phyloP scores from a whole-genome alignment of 2,113 vertebrate genomes.

The Rattus rattus region DNA sequence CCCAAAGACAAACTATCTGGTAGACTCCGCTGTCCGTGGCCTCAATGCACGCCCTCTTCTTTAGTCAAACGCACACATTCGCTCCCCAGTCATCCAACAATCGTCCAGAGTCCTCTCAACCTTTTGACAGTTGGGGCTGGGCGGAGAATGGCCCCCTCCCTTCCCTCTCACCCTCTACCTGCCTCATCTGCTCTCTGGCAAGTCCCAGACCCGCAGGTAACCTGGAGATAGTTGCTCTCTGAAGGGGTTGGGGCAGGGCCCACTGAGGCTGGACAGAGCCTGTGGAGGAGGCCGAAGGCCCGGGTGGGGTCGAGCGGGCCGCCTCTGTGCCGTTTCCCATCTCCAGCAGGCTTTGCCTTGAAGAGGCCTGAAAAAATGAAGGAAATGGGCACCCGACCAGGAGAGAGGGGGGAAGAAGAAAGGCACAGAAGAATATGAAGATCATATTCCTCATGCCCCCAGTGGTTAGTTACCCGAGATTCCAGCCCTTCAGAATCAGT shows the following conservation, averaged over 20 bases:
- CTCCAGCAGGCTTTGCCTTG: neutral
- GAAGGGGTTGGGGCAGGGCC: neutral
- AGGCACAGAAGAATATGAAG: neutral
- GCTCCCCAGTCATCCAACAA: neutral
- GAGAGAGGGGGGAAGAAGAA: neutral
- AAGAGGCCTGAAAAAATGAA: neutral
- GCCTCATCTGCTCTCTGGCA: neutral
- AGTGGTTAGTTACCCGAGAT: neutral
- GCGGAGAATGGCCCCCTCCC: neutral
- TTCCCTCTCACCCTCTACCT: neutral
- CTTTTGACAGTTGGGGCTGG: neutral
- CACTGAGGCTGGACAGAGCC: neutral
- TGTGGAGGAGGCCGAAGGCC: neutral
- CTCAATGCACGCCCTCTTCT: neutral
- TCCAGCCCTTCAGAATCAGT: neutral
- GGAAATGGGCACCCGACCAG: no score
- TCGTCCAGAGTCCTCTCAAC: neutral
- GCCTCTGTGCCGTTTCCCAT: neutral
- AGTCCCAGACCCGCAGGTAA: neutral
- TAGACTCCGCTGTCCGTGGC: neutral
- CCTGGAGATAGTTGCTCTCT: no score
- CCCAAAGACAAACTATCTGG: neutral
- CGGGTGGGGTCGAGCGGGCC: no score
- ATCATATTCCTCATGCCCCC: neutral
- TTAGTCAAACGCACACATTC: neutral